Base-by-base conservation (phyloP, 2,797 vertebrate genomes). In the Lepilemur septentrionalis region DNA sequence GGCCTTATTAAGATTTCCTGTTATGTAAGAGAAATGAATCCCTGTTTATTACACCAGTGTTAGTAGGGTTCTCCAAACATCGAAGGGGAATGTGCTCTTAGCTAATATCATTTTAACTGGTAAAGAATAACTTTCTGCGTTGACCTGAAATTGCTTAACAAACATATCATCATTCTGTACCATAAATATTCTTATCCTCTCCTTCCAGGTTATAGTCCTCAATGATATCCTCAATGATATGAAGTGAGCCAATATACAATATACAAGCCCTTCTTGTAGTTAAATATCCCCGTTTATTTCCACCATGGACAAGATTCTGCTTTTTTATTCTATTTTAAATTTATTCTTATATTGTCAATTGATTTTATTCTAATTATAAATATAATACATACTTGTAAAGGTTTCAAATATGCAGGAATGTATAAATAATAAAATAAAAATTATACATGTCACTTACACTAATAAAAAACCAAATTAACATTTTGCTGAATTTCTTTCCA, bases 371-470 rank as follows among this genome's bases (percentile, higher is more conserved):
- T 79, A 93, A 61, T 22, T 95, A 13, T 38, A 90, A 65, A 86
- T 63, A 35, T 72, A 82, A 73, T 32, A 85, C 10, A 72, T 61
- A 79, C 69, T 50, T 93, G 14, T 28, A 94, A 89, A 89, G 9
- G 63, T 78, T 30, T 83, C 18, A 93, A 86, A 91, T 67, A 82
- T 48, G 25, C 22, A 91, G 30, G 20, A 67, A 90, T 70, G 4
- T 63, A 28, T n/a, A 93, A 89, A 93, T 61, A 70, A 57, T 46
- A 78, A 95, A 35, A 85, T 75, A 76, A 82, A 95, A 95, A 87
- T 79, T 41, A 81, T 23, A n/a, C 25, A 75, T 61, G 22, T 3
- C 85, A 69, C 17, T 90, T 52, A 8, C 11, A 78, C 9, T 75
- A 87, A 80, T 17, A 90, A 32, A 84, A 73, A 75, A 67, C 22